These are phyloP conservation scores for Athalia circularis DNA, from an alignment of 2,888 invertebrate species.

Conservation along the genomic window DNA sequence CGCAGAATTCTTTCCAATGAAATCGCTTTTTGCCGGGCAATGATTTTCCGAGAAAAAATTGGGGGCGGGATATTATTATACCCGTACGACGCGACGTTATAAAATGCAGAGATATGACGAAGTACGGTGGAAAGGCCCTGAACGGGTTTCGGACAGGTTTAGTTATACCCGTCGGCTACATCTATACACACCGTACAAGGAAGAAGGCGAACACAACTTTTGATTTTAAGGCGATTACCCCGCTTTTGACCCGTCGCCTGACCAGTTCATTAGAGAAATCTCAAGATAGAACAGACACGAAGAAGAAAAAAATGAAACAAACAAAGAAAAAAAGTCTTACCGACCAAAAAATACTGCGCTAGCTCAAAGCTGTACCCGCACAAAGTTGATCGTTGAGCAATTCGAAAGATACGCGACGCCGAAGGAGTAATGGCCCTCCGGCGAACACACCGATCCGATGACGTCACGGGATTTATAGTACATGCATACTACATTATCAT, in stretches of 20 bases:
- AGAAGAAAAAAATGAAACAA: constrained; percentile 17
- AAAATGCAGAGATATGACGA: constrained; percentile 13
- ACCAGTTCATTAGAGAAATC: constrained; percentile 65
- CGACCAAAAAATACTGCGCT: constrained; percentile 15
- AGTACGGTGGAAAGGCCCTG: constrained; percentile 57
- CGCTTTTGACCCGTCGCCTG: constrained; percentile 59
- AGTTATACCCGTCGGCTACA: constrained; percentile 57
- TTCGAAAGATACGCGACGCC: constrained; percentile 25
- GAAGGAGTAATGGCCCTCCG: not conserved
- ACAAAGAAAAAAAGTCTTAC: not conserved
- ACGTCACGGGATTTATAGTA: constrained; percentile 23
- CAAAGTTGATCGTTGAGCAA: constrained; percentile 26
- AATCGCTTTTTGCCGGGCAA: not conserved
- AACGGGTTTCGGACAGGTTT: constrained; percentile 54
- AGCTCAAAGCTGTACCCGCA: not conserved
- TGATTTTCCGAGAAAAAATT: constrained; percentile 26
- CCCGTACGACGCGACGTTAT: not conserved
- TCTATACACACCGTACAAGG: constrained; percentile 53
- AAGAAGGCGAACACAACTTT: constrained; percentile 56
- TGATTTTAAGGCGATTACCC: constrained; percentile 63
- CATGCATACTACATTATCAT: not conserved
- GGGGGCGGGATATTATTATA: constrained; percentile 47
- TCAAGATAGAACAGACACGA: constrained; percentile 18
- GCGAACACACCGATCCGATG: constrained; percentile 16
- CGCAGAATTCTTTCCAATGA: constrained; percentile 33